Evolutionary conservation across 1,140 invertebrate genomes (phyloP), one percentile per base, ranked within the genome.

Genomic region (Cylas formicarius): DNA sequence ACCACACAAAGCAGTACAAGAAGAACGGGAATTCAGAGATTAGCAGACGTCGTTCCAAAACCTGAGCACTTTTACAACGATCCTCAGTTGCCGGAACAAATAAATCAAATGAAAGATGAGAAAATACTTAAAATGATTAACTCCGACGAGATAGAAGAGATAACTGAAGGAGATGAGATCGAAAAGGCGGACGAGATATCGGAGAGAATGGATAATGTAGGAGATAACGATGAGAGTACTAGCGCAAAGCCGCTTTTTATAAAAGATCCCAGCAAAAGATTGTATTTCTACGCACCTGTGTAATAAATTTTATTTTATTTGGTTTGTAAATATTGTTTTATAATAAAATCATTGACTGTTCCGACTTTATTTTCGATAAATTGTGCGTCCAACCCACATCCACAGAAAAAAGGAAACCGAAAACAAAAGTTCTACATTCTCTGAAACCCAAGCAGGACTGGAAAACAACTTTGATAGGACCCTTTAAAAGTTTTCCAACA

Each of bases 251-350:
- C 53, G 14, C 7, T 40, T 34, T 50, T 62, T 46, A 53, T 62
- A 26, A 62, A 57, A 44, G 62, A 66, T 57, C 61, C 62, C 26
- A 57, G 54, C 39, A 55, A 58, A 45, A 53, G 63, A 51, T 52
- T 60, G 23, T 66, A 62, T 53, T 65, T 48, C 56, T 63, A 64
- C 44, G 57, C 58, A 32, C 44, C 53, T 26, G 26, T 55, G 22
- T 57, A 49, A 37, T 42, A 36, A 20, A 48, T 29, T 33, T 19
- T 44, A 23, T 50, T 49, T 41, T 28, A 45, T 41, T 46, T 35
- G 35, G 36, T 35, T 31, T 46, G 43, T 39, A 47, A 45, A 50
- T 45, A 46, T 48, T 52, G 39, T 41, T 52, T 22, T 48, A 32
- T 20, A 18, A 33, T 21, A 45, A 45, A 9, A 42, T 8, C 4